A percentile compares a stretch with the other conserved stretches of the same genome.
phyloP scores from a whole-genome alignment of 2,113 vertebrate species.

The Cottus gobio region DNA sequence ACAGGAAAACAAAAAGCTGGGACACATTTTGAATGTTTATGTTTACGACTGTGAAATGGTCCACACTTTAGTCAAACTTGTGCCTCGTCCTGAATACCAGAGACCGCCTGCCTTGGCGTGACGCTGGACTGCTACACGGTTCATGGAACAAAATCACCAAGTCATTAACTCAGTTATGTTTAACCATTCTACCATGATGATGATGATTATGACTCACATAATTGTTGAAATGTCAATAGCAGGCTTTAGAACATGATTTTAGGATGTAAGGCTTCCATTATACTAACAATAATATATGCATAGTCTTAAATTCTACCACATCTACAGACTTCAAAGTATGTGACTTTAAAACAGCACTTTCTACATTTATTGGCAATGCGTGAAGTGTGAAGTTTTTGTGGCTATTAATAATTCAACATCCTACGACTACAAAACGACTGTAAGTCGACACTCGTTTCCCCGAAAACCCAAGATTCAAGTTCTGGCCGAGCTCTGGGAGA shows the following conservation, averaged over 20 bases:
- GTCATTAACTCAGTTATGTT: constrained; percentile 53
- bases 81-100: neutral
- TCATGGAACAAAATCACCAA: neutral
- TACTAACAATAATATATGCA: neutral
- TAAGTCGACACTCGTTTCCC: neutral
- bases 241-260: neutral
- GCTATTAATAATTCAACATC: neutral
- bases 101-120: constrained; percentile 8
- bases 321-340: no score
- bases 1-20: no score
- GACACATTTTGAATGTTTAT: neutral
- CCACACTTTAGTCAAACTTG: neutral
- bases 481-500: neutral
- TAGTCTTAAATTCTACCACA: no score
- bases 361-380: no score
- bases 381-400: no score
- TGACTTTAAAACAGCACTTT: no score
- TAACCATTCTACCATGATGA: constrained; percentile 30
- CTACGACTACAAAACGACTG: neutral
- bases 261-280: neutral
- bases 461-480: neutral
- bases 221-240: constrained; percentile 15
- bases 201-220: constrained; percentile 5
- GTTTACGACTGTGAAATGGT: neutral
- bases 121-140: constrained; percentile 5